phyloP scores from a whole-genome alignment of 2,888 invertebrate species.

The Hoplodrina ambigua region DNA sequence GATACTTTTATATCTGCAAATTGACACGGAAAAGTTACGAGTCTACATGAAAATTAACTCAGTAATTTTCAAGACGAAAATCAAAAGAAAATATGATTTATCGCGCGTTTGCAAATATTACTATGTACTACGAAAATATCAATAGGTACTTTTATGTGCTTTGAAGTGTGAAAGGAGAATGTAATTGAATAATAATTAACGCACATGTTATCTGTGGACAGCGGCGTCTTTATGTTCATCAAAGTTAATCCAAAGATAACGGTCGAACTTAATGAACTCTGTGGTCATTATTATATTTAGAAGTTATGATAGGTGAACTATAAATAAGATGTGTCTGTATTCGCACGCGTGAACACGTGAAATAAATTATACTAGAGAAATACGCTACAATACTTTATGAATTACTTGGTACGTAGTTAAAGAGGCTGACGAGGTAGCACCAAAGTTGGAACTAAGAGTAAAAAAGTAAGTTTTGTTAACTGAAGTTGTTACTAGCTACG shows the following conservation, averaged over 20 bases:
- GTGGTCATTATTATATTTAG: constrained; percentile 47
- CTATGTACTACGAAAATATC: neutral
- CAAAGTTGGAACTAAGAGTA: too few species aligned
- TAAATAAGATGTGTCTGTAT: constrained; percentile 1
- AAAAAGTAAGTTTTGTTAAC: neutral
- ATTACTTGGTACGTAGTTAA: too few species aligned
- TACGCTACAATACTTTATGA: neutral
- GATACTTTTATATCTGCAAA: constrained; percentile 1
- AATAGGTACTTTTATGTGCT: neutral
- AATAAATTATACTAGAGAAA: constrained; percentile 1
- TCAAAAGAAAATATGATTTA: constrained; percentile 18
- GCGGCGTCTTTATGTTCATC: constrained; percentile 16
- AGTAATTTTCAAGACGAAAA: constrained; percentile 12
- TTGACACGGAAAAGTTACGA: constrained; percentile 7
- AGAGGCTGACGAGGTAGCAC: too few species aligned
- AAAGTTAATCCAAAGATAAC: constrained; percentile 49
- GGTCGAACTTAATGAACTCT: constrained; percentile 48
- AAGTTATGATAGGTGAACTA: constrained; percentile 19
- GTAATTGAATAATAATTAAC: constrained; percentile 39
- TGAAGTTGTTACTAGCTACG: neutral
- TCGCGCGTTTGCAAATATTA: constrained; percentile 18
- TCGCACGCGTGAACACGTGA: constrained; percentile 24
- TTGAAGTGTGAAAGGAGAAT: constrained; percentile 30
- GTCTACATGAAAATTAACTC: constrained; percentile 17
- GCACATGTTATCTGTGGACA: constrained; percentile 19